Percentiles rank a stretch among this genome's conserved stretches.
These are phyloP conservation scores for Patella caerulea DNA, from an alignment of 2,888 invertebrate genomes.

Conservation along the genomic window DNA sequence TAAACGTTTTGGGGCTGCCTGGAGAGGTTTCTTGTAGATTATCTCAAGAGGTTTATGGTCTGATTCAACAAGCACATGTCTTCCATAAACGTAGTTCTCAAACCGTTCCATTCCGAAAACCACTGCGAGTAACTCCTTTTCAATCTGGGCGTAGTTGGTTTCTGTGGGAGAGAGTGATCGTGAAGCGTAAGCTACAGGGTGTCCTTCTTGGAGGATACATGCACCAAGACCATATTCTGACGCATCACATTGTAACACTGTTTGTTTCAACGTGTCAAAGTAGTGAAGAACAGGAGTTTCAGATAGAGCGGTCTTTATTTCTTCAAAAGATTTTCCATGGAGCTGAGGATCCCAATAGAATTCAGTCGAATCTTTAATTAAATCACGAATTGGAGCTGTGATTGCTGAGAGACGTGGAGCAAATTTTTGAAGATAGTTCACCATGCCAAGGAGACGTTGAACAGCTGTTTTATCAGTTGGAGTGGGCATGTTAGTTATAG, in stretches of 20 bases:
- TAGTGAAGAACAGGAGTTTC: slow-evolving; percentile 30
- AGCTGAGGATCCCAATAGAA: slow-evolving; percentile 28
- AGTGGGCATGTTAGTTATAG: slow-evolving; percentile 16
- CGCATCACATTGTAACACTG: slow-evolving; percentile 31
- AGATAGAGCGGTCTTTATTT: slow-evolving; percentile 23
- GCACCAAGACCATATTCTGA: slow-evolving; percentile 30
- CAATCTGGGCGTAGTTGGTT: slow-evolving; percentile 31
- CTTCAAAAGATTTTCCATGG: slow-evolving; percentile 28
- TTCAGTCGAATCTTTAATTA: slow-evolving; percentile 20
- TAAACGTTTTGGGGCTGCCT: slow-evolving; percentile 20
- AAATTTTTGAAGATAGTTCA: slow-evolving; percentile 38
- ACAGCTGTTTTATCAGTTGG: slow-evolving; percentile 29
- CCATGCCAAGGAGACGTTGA: slow-evolving; percentile 29
- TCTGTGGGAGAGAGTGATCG: slow-evolving; percentile 26
- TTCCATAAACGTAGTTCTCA: slow-evolving; percentile 25
- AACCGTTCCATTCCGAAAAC: slow-evolving; percentile 27
- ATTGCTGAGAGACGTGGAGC: slow-evolving; percentile 29
- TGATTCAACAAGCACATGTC: slow-evolving; percentile 26
- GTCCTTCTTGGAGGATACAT: slow-evolving; percentile 26
- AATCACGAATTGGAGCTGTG: slow-evolving; percentile 27
- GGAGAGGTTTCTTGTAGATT: slow-evolving; percentile 24
- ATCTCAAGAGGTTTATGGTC: slow-evolving; percentile 34
- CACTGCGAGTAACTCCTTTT: slow-evolving; percentile 23
- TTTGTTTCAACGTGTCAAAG: slow-evolving; percentile 25
- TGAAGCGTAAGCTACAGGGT: slow-evolving; percentile 21